Evolutionary conservation across 2,888 invertebrate species (phyloP), one percentile per base, ranked within the genome.

Genomic region (Diadromus collaris): DNA sequence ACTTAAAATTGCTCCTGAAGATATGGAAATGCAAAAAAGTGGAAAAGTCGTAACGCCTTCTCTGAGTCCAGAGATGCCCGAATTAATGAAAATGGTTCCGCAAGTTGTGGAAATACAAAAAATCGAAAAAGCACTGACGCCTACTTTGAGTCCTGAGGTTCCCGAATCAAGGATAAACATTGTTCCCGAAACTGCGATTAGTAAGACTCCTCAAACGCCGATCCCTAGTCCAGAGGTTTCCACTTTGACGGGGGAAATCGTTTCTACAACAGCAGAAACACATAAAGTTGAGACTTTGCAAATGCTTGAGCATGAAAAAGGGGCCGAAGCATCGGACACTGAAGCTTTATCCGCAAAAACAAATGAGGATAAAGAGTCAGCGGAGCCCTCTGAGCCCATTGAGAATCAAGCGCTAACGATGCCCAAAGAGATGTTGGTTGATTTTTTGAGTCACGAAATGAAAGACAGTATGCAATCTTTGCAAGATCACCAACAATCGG

Each of bases 361-460:
- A n/a, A 13, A 19, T 24, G 61, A 68, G 32, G 27, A 63, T 27
- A n/a, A 7, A 32, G 38, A 56, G 7, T 16, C 38, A 61, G 13
- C 21, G 19, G 19, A 76, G 34, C 13, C 34, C 63, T 2, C 24
- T 9, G 74, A 70, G 4, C 3, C 48, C 9, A 46, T 61, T 29
- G 32, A 51, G 13, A 29, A 70, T n/a, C 16, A 48, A 10, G 48
- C 44, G 29, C 13, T 54, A 16, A 63, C 21, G 32, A 56, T 76
- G 21, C 44, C 77, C 9, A 56, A 71, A 32, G 51, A 71, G 24
- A 41, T 29, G 48, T 27, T 67, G 6, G 19, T 71, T 1, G 70
- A 77, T 32, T 77, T 80, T 10, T 6, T 77, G 2, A 54, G 6
- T 56, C 70, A 64, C 21, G 77, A 77, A 70, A 58, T 41, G 13